Conservation (phyloP, 2,113 vertebrate species). For the Elachura formosa region DNA sequence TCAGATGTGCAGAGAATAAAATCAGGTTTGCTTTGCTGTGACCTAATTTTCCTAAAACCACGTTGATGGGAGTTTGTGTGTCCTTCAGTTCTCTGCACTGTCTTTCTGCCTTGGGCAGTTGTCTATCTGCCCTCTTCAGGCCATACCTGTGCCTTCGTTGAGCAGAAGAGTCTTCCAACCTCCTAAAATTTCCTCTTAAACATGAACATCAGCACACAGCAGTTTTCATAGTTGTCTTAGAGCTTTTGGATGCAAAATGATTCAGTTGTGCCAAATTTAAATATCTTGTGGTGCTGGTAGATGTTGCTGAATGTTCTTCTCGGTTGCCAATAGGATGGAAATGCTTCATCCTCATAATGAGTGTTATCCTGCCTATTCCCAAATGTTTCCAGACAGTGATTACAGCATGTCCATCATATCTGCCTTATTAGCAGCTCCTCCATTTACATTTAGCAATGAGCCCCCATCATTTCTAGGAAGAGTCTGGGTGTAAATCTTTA, state of each 20-base stretch:
- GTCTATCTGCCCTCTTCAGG: background rate
- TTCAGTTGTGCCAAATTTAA: slow-evolving; percentile 24
- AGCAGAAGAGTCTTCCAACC: background rate
- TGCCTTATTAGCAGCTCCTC: background rate
- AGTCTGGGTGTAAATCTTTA: background rate
- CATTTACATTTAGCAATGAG: background rate
- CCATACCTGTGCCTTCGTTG: background rate
- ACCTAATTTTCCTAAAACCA: background rate
- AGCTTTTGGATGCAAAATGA: slow-evolving; percentile 20
- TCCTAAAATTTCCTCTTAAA: background rate
- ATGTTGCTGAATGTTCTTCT: slow-evolving; percentile 17
- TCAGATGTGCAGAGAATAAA: background rate
- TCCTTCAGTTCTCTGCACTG: background rate
- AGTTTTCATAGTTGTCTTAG: background rate
- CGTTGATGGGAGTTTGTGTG: accelerated
- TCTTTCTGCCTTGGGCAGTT: background rate
- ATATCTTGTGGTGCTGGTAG: slow-evolving; percentile 15
- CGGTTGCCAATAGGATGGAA: slow-evolving; percentile 18
- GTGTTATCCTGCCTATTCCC: background rate
- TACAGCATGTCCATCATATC: background rate
- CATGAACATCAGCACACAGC: background rate
- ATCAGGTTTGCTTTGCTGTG: background rate
- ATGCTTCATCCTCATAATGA: background rate
- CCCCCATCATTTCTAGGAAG: background rate
- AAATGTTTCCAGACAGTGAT: background rate